Evolutionary conservation across 2,888 invertebrate species (phyloP).

Genomic region (Ophraella communa): DNA sequence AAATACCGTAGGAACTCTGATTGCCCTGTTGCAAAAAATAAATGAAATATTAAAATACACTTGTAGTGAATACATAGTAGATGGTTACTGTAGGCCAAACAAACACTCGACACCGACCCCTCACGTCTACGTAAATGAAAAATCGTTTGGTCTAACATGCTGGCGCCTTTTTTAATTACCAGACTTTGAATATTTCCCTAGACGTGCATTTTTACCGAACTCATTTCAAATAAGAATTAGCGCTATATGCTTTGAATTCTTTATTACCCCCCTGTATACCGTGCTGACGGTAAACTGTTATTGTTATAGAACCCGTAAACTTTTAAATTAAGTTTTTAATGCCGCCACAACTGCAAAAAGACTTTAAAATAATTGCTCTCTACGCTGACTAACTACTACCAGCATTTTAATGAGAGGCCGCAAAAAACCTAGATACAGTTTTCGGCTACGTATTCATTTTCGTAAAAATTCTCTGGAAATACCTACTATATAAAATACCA

Average conservation of each 20-base stretch:
- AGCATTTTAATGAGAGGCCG: not conserved
- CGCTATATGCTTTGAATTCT: constrained; percentile 49
- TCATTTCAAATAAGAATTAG: constrained; percentile 56
- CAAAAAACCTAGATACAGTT: not conserved
- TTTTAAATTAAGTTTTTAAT: constrained; percentile 41
- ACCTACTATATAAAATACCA: not conserved
- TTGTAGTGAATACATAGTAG: constrained; percentile 28
- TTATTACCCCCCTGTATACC: constrained; percentile 44
- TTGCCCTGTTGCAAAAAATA: constrained; percentile 47
- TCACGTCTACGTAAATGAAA: constrained; percentile 3
- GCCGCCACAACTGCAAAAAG: constrained; percentile 30
- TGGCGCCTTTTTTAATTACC: constrained; percentile 54
- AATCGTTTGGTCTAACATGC: constrained; percentile 8
- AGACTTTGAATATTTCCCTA: constrained; percentile 51
- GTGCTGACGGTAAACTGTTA: constrained; percentile 42
- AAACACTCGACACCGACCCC: not conserved
- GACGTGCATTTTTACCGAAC: constrained; percentile 55
- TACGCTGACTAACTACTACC: constrained; percentile 3
- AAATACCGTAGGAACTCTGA: constrained; percentile 47
- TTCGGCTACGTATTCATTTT: not conserved
- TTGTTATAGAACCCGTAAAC: constrained; percentile 40
- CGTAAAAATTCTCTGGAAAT: not conserved
- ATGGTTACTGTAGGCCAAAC: constrained; percentile 17
- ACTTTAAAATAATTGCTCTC: constrained; percentile 16
- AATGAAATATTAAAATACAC: constrained; percentile 48